Evolutionary conservation across 2,888 invertebrate species (phyloP), one percentile per base, ranked within the genome.

Genomic region (Onthophagus sagittarius): DNA sequence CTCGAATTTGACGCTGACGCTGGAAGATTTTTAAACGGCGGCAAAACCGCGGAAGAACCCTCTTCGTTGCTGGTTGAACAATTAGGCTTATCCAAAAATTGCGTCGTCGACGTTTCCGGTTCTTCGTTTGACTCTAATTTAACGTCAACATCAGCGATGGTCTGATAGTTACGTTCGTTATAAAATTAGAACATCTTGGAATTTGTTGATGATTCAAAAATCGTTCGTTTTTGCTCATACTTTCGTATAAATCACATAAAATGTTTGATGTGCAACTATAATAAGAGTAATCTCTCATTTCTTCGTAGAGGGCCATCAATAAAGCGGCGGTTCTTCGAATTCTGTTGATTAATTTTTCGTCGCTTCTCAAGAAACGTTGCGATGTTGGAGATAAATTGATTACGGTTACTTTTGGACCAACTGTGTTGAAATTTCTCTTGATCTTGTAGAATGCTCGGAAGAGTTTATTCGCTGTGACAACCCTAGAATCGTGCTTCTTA

Each of bases 271-370:
- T 73, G 15, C 73, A 73, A 71, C 71, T 73, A 62, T 73, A 73
- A 53, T 74, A 74, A 11, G 74, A 72, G 63, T 74, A 74, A 32
- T 74, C 74, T 14, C 74, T 65, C 74, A 74, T 74, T 33, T 74
- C 74, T 65, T 74, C 74, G 53, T 74, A 74, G 1, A 74, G 62
- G 13, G 74, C 74, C 70, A 74, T 72, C 11, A 74, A 33, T 23
- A 74, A 69, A 5, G 74, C 74, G 0, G 74, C 72, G 0, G 74
- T 72, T 69, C 72, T 63, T 11, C 72, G 15, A 69, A 74, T 72
- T 67, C 72, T 74, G 5, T 70, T 71, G 39, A 33, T 72, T 11
- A 74, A 63, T 14, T 72, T 72, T 31, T 71, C 72, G 13, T 72
- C 74, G 7, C 65, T 14, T 15, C 53, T 39, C 3, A 70, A 39